These are phyloP conservation scores for Drosophila subpulchrella DNA, from an alignment of 1,140 invertebrate species.

Conservation along the genomic window DNA sequence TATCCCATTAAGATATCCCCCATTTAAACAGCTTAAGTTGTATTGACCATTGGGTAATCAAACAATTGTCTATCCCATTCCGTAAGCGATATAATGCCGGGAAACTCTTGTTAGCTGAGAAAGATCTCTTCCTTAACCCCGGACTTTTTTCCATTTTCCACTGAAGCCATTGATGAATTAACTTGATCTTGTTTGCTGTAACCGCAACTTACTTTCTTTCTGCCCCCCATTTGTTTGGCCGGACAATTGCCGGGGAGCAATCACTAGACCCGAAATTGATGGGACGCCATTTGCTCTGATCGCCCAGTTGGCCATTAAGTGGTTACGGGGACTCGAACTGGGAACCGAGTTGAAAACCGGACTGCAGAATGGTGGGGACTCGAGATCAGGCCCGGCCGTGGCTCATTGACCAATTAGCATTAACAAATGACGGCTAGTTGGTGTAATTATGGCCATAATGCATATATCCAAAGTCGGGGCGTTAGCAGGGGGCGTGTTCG, in stretches of 20 bases:
- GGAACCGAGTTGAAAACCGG: conserved; percentile 1
- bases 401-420: conserved; percentile 82
- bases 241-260: conserved; percentile 22
- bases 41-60: not conserved
- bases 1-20: not conserved
- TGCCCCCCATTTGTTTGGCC: not conserved
- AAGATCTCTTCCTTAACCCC: not conserved
- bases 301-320: conserved; percentile 37
- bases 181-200: conserved; percentile 28
- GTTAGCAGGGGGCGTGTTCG: conserved; percentile 53
- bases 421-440: conserved; percentile 82
- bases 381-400: conserved; percentile 8
- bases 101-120: conserved; percentile 4
- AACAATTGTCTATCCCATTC: conserved; percentile 2
- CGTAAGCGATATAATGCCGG: conserved; percentile 16
- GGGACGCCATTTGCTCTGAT: conserved; percentile 48
- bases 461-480: conserved; percentile 66
- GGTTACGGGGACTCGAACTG: not conserved
- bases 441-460: conserved; percentile 81
- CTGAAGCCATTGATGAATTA: conserved; percentile 11
- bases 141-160: not conserved
- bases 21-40: not conserved
- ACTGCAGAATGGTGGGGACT: not conserved
- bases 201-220: conserved; percentile 22
- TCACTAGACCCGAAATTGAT: conserved; percentile 40